phyloP scores from a whole-genome alignment of 2,113 vertebrate species.

The Dermatemys mawii region DNA sequence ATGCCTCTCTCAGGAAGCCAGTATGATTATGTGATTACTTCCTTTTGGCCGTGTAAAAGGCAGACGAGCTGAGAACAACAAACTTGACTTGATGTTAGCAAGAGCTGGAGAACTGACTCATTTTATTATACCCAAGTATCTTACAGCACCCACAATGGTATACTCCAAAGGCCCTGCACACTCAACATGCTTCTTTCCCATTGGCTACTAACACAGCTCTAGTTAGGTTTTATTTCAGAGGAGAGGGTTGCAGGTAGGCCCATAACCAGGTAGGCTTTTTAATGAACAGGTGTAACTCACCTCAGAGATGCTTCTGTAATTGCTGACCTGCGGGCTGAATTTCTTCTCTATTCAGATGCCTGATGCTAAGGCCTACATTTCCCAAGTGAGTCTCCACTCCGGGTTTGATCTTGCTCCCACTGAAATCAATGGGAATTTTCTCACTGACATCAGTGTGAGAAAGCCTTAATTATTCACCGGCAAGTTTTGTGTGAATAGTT shows the following conservation, averaged over 20 bases:
- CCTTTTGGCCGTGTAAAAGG: rapidly evolving
- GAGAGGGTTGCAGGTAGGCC: not conserved
- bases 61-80: not conserved
- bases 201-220: not conserved
- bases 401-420: rapidly evolving
- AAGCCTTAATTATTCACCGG: not conserved
- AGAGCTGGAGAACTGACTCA: not conserved
- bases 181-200: rapidly evolving
- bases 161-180: not conserved
- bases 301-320: not conserved
- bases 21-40: not conserved
- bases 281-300: rapidly evolving
- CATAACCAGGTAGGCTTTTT: rapidly evolving
- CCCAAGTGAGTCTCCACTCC: rapidly evolving
- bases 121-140: not conserved
- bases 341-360: rapidly evolving
- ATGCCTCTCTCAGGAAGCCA: not conserved
- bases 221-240: not conserved
- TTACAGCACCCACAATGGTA: not conserved
- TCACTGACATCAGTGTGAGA: not conserved
- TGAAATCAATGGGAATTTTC: rapidly evolving
- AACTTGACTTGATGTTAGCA: not conserved
- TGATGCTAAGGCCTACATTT: not conserved
- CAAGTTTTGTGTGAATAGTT: not conserved
- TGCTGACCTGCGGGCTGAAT: rapidly evolving